Conservation (phyloP, 1,140 invertebrate species). For the Aporrectodea caliginosa region DNA sequence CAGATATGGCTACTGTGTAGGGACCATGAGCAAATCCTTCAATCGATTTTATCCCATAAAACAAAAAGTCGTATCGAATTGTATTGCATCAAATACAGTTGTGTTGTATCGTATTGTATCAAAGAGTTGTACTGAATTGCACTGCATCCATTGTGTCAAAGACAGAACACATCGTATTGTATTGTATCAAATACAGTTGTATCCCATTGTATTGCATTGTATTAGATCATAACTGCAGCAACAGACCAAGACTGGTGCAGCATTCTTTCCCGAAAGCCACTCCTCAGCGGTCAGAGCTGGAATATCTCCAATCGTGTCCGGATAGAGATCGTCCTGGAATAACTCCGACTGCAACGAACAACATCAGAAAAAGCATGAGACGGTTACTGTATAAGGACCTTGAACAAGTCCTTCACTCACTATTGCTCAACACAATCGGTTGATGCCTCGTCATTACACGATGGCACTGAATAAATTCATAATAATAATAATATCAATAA, state of each 20-base stretch:
- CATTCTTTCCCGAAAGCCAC: conserved; percentile 79
- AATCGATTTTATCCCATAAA: no score
- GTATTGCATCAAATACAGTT: background rate
- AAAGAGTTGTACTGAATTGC: background rate
- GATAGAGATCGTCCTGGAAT: conserved; percentile 98
- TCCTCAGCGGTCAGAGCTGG: conserved; percentile 87
- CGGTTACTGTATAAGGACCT: no score
- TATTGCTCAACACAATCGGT: background rate
- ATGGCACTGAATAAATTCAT: background rate
- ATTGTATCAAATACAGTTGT: background rate
- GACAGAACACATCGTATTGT: background rate
- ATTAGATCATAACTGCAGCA: background rate
- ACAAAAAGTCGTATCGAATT: background rate
- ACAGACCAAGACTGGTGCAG: conserved; percentile 72
- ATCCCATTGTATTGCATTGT: background rate
- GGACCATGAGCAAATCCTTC: no score
- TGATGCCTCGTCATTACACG: no score
- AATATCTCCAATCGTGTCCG: conserved; percentile 84
- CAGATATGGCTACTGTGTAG: no score
- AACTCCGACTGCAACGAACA: conserved; percentile 70
- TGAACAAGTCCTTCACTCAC: background rate
- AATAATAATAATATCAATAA: background rate
- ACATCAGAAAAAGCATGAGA: background rate
- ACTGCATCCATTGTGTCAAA: background rate
- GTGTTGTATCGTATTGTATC: background rate